Percentiles rank a stretch among this genome's conserved stretches.
phyloP scores from a whole-genome alignment of 2,113 vertebrate species.

The Semnornis frantzii region DNA sequence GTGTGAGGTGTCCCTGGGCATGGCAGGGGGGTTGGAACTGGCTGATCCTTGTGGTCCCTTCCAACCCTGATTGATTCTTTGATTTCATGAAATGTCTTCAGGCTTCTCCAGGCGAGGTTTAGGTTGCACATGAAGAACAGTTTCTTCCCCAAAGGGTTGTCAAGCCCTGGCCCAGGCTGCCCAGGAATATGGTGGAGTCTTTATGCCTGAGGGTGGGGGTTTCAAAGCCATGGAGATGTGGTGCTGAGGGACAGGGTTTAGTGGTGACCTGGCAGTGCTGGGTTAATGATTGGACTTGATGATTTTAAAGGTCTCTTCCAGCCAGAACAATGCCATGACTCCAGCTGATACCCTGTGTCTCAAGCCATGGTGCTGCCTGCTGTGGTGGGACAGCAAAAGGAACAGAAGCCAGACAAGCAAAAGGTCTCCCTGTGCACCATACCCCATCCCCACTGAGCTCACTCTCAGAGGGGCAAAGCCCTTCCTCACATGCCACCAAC shows the following conservation, averaged over 20 bases:
- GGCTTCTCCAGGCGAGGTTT: too few species aligned
- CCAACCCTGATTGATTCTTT: too few species aligned
- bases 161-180: not conserved
- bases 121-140: too few species aligned
- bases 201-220: not conserved
- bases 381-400: not conserved
- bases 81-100: too few species aligned
- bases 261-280: not conserved
- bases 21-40: too few species aligned
- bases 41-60: too few species aligned
- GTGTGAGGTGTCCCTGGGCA: too few species aligned
- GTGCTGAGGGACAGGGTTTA: not conserved
- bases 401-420: not conserved
- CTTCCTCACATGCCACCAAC: not conserved
- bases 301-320: not conserved
- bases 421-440: not conserved
- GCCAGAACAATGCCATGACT: not conserved
- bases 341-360: not conserved
- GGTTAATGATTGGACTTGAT: too few species aligned
- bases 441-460: not conserved
- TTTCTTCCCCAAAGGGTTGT: not conserved
- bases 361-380: accelerated
- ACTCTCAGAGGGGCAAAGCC: not conserved
- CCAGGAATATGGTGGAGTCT: not conserved
- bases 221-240: not conserved